Evolutionary conservation across 2,888 invertebrate genomes (phyloP), one percentile per base, ranked within the genome.

Genomic region (Ophion costatus): DNA sequence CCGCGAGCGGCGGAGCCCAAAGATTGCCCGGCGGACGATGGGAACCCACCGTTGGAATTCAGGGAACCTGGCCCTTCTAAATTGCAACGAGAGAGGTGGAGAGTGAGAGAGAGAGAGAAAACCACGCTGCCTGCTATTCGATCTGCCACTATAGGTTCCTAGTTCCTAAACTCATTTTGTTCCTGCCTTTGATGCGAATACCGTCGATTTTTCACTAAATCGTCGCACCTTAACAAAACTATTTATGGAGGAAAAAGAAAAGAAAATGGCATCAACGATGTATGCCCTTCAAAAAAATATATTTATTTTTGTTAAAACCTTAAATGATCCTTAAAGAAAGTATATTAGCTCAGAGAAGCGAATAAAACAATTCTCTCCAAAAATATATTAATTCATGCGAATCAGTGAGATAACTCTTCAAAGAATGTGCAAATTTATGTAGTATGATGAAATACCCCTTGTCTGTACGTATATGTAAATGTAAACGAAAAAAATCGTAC

Each of bases 21-120:
- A 87, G 86, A 70, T 11, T 66, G 5, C 87, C 86, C 6, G 87
- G 88, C 10, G 84, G 79, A 51, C 82, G 80, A 33, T 76, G 80
- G 64, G 81, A 87, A n/a, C 85, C 86, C 1, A 70, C 78, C 5
- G 79, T 86, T 24, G 88, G 88, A 77, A 38, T 88, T 17, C 84
- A 86, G 45, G 87, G 84, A 29, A 67, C 51, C 2, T 87, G 81
- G 84, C 59, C 57, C 24, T 83, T 76, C 51, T 73, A 59, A 66
- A 45, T 24, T 42, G 1, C 45, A 17, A n/a, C n/a, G 9, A 2
- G 17, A 51, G 4, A 24, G 17, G 9, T 6, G 2, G 45, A 45
- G 14, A 45, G 14, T 3, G 45, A 14, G 14, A 45, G 17, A 14
- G 51, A 5, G 51, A 14, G 17, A 17, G 14, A 51, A 51, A 14